Evolutionary conservation across 2,113 vertebrate species (phyloP), one percentile per base, ranked within the genome.

Genomic region (Crocuta crocuta): DNA sequence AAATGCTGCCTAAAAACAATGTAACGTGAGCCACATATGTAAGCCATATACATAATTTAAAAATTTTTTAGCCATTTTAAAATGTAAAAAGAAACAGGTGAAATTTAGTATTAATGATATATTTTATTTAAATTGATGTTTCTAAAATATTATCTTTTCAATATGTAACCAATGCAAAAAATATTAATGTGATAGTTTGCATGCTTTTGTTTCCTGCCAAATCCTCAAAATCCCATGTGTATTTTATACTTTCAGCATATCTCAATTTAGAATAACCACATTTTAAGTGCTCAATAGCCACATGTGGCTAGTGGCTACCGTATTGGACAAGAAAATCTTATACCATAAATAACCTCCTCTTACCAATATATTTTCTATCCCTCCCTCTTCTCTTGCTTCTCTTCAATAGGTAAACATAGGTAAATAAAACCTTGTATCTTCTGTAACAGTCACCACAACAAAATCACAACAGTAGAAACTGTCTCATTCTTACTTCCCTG

Each of bases 61-160:
- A 48, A 48, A 7, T 50, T 63, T 92, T 80, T 23, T 90, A 78
- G 43, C 31, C 73, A 82, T 89, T 92, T 76, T 65, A 65, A 86
- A 95, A 78, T 74, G 7, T 16, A n/a, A 78, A 94, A 91, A 65
- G 19, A 73, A 83, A 79, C 1, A 76, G 15, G 26, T 97, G 4
- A 95, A 76, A 71, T 68, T 68, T 87, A 81, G 79, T 65, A 79
- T 55, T 50, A 71, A 39, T 78, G 50, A 39, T 66, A 1, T 45
- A 80, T 90, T 81, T 80, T 73, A 90, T 84, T 81, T 97, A 95
- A 87, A 68, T 17, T 33, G 89, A 43, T 78, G 2, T 88, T 55
- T 39, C 9, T 8, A 61, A 90, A 96, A 81, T 81, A 55, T 9
- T 92, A 79, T 84, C 45, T 68, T 93, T 97, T 91, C 7, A 66